Evolutionary conservation across 64 coral and sea anemone species (phyloP), one percentile per base, ranked within the genome.

Genomic region (Porites australiensis): DNA sequence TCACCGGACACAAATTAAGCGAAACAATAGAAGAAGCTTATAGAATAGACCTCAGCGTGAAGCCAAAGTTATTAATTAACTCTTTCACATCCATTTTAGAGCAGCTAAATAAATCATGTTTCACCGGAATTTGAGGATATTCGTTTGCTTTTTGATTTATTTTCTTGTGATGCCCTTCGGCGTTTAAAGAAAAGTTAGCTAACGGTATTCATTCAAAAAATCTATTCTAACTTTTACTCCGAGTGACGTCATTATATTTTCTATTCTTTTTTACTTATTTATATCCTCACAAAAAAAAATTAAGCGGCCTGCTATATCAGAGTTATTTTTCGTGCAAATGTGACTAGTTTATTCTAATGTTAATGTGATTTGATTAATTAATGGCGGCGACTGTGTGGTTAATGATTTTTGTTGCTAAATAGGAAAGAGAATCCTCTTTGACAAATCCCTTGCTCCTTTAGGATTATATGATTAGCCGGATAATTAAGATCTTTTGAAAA

Each of bases 1-100:
- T 47, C 51, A 68, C 81, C 81, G 81, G 81, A 84, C 62, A 46
- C 3, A 69, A 84, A 82, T 82, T 69, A 50, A 22, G 46, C 44
- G 16, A 84, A 84, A 64, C 47, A 76, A 48, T 21, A 68, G 16
- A 50, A 16, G 10, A 49, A 13, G 46, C 63, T 46, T 68, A 84
- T 69, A 19, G 47, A 11, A 68, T 21, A 5, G 16, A 69, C 5
- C 61, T 68, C 16, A 8, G n/a, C 15, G 18, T 13, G 44, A 51
- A 60, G 45, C 48, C 15, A 47, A 66, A 68, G 68, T 84, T 37
- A 37, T 37, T 67, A 84, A 84, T 51, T 51, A 84, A 64, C 3
- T 63, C 12, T 65, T 22, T 84, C 12, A 9, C 69, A 69, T 84
- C 51, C 44, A 37, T 37, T 18, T 11, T 10, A 68, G 3, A 13